Conservation (phyloP, 2,888 invertebrate species). For the Nebria salina region DNA sequence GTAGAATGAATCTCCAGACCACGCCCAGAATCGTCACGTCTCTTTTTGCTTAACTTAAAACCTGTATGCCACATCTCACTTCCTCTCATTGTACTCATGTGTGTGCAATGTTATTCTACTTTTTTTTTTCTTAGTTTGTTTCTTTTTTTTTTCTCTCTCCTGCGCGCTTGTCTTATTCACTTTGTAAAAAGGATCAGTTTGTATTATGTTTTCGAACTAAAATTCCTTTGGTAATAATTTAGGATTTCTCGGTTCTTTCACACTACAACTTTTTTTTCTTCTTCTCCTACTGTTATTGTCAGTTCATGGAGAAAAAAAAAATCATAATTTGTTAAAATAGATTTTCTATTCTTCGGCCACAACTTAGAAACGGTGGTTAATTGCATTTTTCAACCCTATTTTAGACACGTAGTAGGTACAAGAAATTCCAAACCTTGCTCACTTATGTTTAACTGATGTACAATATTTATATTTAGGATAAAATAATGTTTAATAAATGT, state of each 20-base stretch:
- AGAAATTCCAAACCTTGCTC: too few relatives aligned
- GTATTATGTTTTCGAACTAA: conserved; percentile 46
- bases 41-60: conserved; percentile 55
- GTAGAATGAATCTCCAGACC: conserved; percentile 61
- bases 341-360: background rate
- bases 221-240: conserved; percentile 46
- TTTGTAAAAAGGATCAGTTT: conserved; percentile 45
- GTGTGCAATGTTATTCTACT: conserved; percentile 44
- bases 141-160: conserved; percentile 15
- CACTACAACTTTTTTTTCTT: background rate
- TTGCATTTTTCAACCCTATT: too few relatives aligned
- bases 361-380: background rate
- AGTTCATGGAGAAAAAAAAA: conserved; percentile 1
- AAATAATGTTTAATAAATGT: too few relatives aligned
- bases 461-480: too few relatives aligned
- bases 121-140: conserved; percentile 21
- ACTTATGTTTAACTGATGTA: too few relatives aligned
- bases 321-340: conserved; percentile 1
- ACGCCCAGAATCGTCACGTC: conserved; percentile 62
- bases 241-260: conserved; percentile 24
- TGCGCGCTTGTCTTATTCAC: conserved; percentile 40
- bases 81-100: conserved; percentile 49
- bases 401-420: too few relatives aligned
- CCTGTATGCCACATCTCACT: conserved; percentile 53
- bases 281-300: background rate